Evolutionary conservation across 2,113 vertebrate genomes (phyloP).

Genomic region (Lates calcarifer): DNA sequence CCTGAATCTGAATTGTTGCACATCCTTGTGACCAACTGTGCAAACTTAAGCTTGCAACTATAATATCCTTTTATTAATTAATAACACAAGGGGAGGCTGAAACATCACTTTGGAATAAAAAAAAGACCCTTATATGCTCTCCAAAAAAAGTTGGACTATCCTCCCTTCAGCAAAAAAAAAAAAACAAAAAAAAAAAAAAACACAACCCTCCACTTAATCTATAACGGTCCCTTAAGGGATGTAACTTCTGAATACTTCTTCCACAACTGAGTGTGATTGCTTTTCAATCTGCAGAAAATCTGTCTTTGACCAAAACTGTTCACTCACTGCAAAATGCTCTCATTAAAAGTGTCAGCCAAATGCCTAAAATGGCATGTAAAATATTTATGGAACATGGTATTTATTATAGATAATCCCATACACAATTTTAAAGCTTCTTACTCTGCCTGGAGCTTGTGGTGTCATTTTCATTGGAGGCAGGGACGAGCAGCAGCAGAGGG

Average conservation of each 20-base stretch:
- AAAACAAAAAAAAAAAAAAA: neutral
- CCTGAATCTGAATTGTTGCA: too few species aligned
- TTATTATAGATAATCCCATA: slow-evolving; percentile 14
- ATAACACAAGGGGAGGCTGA: neutral
- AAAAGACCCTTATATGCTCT: neutral
- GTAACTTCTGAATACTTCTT: neutral
- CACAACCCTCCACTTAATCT: neutral
- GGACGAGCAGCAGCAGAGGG: neutral
- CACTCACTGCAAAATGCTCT: slow-evolving; percentile 1
- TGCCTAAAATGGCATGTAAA: slow-evolving; percentile 2
- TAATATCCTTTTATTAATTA: neutral
- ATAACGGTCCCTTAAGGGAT: neutral
- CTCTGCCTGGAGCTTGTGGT: slow-evolving; percentile 9
- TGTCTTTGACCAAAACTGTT: slow-evolving; percentile 2
- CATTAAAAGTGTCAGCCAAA: slow-evolving; percentile 24
- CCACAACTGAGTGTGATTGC: neutral
- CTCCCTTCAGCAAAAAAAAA: neutral
- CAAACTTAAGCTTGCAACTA: neutral
- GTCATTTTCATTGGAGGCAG: neutral
- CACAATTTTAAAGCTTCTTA: neutral
- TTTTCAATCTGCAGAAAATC: neutral
- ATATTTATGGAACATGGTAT: slow-evolving; percentile 28
- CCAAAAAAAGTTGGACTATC: too few species aligned
- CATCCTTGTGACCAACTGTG: neutral
- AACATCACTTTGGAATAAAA: neutral